Conservation (phyloP, 2,888 invertebrate species). For the Tholera decimalis region DNA sequence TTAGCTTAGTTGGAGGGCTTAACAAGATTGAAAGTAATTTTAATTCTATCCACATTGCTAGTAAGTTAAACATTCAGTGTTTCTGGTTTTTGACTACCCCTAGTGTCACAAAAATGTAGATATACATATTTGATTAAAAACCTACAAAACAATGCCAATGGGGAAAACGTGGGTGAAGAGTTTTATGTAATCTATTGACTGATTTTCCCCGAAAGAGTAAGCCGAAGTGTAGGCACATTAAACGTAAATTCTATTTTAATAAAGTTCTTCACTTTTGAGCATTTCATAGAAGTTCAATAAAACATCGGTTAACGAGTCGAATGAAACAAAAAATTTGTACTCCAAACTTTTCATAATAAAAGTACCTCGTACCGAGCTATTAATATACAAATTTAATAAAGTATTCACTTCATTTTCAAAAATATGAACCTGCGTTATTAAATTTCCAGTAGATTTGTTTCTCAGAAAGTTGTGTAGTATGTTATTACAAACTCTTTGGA, state of each 20-base stretch:
- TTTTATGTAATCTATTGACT: background rate
- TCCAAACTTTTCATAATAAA: conserved; percentile 6
- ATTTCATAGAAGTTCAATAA: conserved; percentile 3
- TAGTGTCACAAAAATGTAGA: no score
- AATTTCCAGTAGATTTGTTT: background rate
- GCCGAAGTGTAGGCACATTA: background rate
- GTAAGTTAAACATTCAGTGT: no score
- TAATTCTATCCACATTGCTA: no score
- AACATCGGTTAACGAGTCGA: background rate
- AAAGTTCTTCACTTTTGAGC: background rate
- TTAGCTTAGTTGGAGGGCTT: no score
- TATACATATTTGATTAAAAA: no score
- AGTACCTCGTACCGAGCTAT: background rate
- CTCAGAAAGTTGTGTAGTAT: conserved; percentile 4
- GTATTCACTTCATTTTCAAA: conserved; percentile 14
- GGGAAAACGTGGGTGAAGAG: background rate
- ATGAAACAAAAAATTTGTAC: background rate
- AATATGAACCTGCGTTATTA: background rate
- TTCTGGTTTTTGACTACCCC: no score
- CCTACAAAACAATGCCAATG: background rate
- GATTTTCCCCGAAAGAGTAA: background rate
- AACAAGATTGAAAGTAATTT: no score
- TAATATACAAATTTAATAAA: conserved; percentile 7
- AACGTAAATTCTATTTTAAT: background rate
- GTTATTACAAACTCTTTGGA: background rate